These are phyloP conservation scores for Empis stercorea DNA, from an alignment of 2,888 invertebrate species.

Conservation along the genomic window DNA sequence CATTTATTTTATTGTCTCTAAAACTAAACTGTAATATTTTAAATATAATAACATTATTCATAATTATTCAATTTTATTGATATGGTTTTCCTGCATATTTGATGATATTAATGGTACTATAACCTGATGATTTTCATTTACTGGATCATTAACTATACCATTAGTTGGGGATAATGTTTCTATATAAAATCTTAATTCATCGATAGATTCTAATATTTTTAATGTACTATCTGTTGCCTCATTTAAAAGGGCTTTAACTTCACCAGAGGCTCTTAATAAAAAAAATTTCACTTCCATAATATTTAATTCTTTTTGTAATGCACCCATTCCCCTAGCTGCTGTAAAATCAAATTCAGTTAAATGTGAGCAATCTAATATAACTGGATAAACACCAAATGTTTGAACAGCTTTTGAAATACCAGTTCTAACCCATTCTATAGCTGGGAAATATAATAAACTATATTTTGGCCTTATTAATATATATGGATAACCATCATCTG, in stretches of 20 bases:
- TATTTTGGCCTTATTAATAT: slow-evolving; percentile 66
- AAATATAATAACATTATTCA: too few species aligned
- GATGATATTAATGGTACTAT: too few species aligned
- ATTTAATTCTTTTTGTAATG: slow-evolving; percentile 57
- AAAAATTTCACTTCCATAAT: slow-evolving; percentile 59
- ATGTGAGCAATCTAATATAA: slow-evolving; percentile 70
- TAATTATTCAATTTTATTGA: too few species aligned
- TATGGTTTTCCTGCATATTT: too few species aligned
- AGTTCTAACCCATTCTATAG: slow-evolving; percentile 67
- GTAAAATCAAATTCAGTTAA: slow-evolving; percentile 75
- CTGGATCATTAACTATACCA: too few species aligned
- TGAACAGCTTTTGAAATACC: slow-evolving; percentile 62
- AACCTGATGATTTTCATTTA: too few species aligned
- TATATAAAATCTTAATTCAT: neutral
- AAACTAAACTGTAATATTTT: too few species aligned
- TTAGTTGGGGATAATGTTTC: too few species aligned
- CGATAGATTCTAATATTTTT: neutral
- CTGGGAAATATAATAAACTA: slow-evolving; percentile 65
- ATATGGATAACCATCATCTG: slow-evolving; percentile 53
- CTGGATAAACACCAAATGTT: slow-evolving; percentile 57
- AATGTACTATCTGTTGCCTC: slow-evolving; percentile 24
- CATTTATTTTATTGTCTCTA: too few species aligned
- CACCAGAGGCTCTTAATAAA: slow-evolving; percentile 39
- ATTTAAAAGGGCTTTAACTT: slow-evolving; percentile 26
- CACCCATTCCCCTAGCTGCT: slow-evolving; percentile 71